A percentile compares a stretch with the other conserved stretches of the same genome.
These are phyloP conservation scores for Saguinus midas DNA, from an alignment of 2,113 vertebrate genomes.

Conservation along the genomic window DNA sequence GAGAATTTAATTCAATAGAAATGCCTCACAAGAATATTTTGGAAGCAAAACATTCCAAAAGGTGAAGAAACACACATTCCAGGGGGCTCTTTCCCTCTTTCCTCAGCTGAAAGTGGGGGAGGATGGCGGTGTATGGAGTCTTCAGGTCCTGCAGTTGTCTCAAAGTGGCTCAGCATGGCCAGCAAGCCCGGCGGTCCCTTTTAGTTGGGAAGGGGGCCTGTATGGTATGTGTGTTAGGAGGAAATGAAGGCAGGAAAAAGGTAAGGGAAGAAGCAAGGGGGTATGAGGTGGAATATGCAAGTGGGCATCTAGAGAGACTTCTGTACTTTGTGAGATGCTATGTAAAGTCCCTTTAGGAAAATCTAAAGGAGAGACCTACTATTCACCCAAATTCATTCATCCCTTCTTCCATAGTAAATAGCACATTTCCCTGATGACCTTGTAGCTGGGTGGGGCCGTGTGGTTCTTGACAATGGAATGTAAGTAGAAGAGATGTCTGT, in stretches of 20 bases:
- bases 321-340: background rate
- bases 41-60: background rate
- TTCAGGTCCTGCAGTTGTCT: background rate
- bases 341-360: background rate
- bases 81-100: background rate
- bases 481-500: background rate
- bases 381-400: background rate
- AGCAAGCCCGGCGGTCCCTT: background rate
- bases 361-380: background rate
- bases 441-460: background rate
- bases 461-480: background rate
- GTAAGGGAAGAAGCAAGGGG: background rate
- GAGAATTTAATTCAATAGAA: conserved; percentile 30
- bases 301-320: background rate
- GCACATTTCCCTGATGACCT: background rate
- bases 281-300: no score
- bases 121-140: background rate
- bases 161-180: background rate
- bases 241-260: background rate
- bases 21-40: conserved; percentile 3
- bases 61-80: background rate
- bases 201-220: background rate
- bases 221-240: fast-evolving
- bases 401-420: background rate
- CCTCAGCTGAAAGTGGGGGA: background rate